Base-by-base conservation (phyloP, 37 sponge, comb jelly and placozoan genomes). In the Beroe ovata region DNA sequence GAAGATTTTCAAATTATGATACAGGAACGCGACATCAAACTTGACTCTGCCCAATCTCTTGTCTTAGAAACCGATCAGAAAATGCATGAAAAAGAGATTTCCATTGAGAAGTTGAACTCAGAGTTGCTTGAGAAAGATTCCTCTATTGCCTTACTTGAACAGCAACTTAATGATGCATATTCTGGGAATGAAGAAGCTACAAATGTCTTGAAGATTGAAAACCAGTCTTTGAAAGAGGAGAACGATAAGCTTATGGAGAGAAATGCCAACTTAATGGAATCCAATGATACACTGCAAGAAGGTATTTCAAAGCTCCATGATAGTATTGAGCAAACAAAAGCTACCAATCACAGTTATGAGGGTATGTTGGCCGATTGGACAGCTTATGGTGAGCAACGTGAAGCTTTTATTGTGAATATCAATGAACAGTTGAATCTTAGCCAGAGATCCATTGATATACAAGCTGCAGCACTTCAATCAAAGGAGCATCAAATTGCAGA, bases 131-230 rank as follows among this genome's bases (percentile, higher is more conserved):
- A 66, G 34, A 66, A 66, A 32, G 69, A 66, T 25, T 14, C 16
- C 2, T 34, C 36, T 34, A 33, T 66, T 32, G 6, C 29, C 29
- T 66, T 30, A 1, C 36, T 66, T 2, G 69, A 66, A 18, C 33
- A 66, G 69, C 69, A 66, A 66, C 69, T 66, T 19, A 37, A 32
- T 32, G 69, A 66, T 32, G 69, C 69, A 34, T 66, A 66, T 66
- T 29, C 69, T 66, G 69, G 69, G 2, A 66, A 66, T 33, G 69
- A 66, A 66, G 69, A 66, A 30, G 69, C 69, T 32, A 33, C 30
- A 34, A 14, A 30, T 1, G 35, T 66, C 30, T 30, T 66, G 32
- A 66, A 66, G 1, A 33, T 19, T 66, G 36, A 66, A 18, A 66
- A 29, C 18, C 1, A 18, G 1, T 34, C 1, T 8, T 30, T 66